Percentiles rank a stretch among this genome's conserved stretches.
phyloP scores from a whole-genome alignment of 2,888 invertebrate genomes.

The Eudemis profundana region DNA sequence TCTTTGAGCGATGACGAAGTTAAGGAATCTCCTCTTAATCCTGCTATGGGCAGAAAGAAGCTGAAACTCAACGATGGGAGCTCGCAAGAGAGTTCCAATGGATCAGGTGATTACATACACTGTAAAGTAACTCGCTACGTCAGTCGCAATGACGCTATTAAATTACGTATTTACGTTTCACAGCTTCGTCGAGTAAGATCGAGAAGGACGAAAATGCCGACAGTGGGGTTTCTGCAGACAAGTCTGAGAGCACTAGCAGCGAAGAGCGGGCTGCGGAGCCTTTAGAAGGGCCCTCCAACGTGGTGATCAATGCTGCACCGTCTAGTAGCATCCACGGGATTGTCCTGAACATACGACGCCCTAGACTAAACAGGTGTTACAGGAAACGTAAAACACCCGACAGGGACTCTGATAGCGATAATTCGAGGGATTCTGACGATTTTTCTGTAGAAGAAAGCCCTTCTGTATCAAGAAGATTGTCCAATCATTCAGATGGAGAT shows the following conservation, averaged over 20 bases:
- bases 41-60: conserved; percentile 73
- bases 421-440: conserved; percentile 77
- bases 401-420: conserved; percentile 70
- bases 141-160: conserved; percentile 26
- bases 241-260: conserved; percentile 79
- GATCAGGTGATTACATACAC: conserved; percentile 61
- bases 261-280: conserved; percentile 64
- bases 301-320: conserved; percentile 69
- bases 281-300: conserved; percentile 66
- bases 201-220: conserved; percentile 74
- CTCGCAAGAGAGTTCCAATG: conserved; percentile 74
- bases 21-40: conserved; percentile 64
- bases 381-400: conserved; percentile 76
- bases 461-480: conserved; percentile 52
- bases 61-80: conserved; percentile 79
- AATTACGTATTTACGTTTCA: conserved; percentile 50
- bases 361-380: conserved; percentile 68
- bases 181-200: conserved; percentile 57
- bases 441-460: conserved; percentile 63
- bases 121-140: conserved; percentile 24
- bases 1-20: conserved; percentile 76
- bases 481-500: conserved; percentile 63
- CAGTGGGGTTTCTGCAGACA: conserved; percentile 78
- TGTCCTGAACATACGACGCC: conserved; percentile 68
- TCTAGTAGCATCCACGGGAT: conserved; percentile 72